Conservation (phyloP, 1,140 invertebrate species). For the Agrilus planipennis region DNA sequence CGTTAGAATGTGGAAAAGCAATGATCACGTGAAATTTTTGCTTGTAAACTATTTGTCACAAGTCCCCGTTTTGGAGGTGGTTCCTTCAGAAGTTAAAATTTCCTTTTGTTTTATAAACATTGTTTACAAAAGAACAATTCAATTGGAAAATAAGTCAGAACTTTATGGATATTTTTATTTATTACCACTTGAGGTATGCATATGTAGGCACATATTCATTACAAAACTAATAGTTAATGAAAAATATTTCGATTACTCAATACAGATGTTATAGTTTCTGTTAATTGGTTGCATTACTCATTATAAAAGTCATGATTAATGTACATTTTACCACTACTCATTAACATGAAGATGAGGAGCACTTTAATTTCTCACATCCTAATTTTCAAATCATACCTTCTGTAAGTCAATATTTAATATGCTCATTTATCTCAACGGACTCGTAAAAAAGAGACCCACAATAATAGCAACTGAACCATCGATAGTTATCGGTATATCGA, state of each 20-base stretch:
- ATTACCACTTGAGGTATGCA: slow-evolving; percentile 8
- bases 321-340: no score
- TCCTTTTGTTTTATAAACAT: slow-evolving; percentile 26
- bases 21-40: slow-evolving; percentile 8
- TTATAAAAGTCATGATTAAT: no score
- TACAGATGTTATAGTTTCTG: neutral
- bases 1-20: slow-evolving; percentile 15
- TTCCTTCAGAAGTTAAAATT: slow-evolving; percentile 17
- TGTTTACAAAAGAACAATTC: slow-evolving; percentile 16
- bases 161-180: slow-evolving; percentile 15
- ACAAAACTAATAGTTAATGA: no score
- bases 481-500: no score
- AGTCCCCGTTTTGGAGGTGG: slow-evolving; percentile 16
- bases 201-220: neutral
- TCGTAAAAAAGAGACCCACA: no score
- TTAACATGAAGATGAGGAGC: no score
- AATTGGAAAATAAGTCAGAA: slow-evolving; percentile 15
- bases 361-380: no score
- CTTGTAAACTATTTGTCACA: slow-evolving; percentile 11
- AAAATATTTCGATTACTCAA: neutral
- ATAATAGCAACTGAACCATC: no score
- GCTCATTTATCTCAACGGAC: no score
- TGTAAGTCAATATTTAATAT: no score
- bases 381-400: no score
- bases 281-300: no score